Conservation (phyloP, 1,140 invertebrate genomes). For the Cherax quadricarinatus region DNA sequence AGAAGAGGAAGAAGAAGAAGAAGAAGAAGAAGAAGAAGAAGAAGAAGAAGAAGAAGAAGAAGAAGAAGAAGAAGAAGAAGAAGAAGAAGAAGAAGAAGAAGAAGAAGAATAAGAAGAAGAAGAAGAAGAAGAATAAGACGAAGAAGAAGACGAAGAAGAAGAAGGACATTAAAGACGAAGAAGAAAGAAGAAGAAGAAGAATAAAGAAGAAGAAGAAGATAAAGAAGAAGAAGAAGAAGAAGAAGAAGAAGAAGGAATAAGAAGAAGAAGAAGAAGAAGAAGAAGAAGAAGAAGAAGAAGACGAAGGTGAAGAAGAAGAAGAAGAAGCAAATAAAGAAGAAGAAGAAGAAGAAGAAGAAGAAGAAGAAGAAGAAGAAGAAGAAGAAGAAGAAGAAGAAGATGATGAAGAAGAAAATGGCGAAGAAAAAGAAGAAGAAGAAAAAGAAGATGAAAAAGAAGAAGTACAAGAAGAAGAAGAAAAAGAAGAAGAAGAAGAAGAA, state of each 20-base stretch:
- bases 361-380: slow-evolving; percentile 9
- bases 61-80: slow-evolving; percentile 12
- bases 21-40: slow-evolving; percentile 16
- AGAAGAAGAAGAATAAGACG: slow-evolving; percentile 7
- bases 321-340: slow-evolving; percentile 14
- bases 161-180: no score
- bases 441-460: background rate
- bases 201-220: background rate
- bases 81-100: slow-evolving; percentile 15
- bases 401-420: slow-evolving; percentile 2
- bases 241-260: background rate
- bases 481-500: slow-evolving; percentile 21
- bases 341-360: background rate
- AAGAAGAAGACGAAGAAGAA: background rate
- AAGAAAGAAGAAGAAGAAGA: background rate
- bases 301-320: slow-evolving; percentile 17
- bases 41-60: background rate
- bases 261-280: background rate
- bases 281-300: slow-evolving; percentile 10
- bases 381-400: slow-evolving; percentile 20
- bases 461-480: slow-evolving; percentile 15
- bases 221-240: slow-evolving; percentile 15
- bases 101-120: slow-evolving; percentile 18
- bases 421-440: slow-evolving; percentile 1
- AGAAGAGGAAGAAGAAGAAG: slow-evolving; percentile 8